Evolutionary conservation across 2,888 invertebrate species (phyloP).

Genomic region (Anarsia innoxiella): DNA sequence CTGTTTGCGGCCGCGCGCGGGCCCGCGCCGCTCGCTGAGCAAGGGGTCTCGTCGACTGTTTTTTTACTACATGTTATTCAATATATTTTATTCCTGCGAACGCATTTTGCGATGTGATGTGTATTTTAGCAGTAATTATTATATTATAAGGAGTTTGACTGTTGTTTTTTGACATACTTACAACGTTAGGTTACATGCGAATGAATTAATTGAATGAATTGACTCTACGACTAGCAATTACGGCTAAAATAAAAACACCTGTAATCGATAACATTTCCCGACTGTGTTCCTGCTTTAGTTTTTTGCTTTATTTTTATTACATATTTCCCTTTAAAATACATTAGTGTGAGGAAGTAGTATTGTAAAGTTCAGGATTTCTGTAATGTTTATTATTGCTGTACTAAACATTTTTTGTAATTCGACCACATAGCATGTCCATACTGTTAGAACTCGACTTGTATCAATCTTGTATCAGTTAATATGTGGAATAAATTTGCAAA

Average conservation of each 20-base stretch:
- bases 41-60: conserved; percentile 59
- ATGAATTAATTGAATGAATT: conserved; percentile 61
- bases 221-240: conserved; percentile 58
- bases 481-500: conserved; percentile 76
- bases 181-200: conserved; percentile 69
- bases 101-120: conserved; percentile 84
- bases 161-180: conserved; percentile 76
- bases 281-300: conserved; percentile 75
- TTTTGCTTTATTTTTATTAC: conserved; percentile 73
- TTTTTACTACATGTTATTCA: conserved; percentile 78
- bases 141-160: conserved; percentile 75
- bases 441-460: conserved; percentile 72
- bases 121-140: conserved; percentile 78
- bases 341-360: conserved; percentile 72
- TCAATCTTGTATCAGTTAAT: conserved; percentile 74
- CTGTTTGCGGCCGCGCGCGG: conserved; percentile 69
- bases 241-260: conserved; percentile 67
- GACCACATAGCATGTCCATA: conserved; percentile 69
- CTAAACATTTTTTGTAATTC: conserved; percentile 67
- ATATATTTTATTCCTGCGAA: conserved; percentile 88
- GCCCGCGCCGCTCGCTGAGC: conserved; percentile 47
- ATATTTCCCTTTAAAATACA: conserved; percentile 67
- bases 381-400: conserved; percentile 69
- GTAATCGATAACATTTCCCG: conserved; percentile 71
- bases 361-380: conserved; percentile 72